phyloP scores from a whole-genome alignment of 2,888 invertebrate species.

The Campoplex nolae region DNA sequence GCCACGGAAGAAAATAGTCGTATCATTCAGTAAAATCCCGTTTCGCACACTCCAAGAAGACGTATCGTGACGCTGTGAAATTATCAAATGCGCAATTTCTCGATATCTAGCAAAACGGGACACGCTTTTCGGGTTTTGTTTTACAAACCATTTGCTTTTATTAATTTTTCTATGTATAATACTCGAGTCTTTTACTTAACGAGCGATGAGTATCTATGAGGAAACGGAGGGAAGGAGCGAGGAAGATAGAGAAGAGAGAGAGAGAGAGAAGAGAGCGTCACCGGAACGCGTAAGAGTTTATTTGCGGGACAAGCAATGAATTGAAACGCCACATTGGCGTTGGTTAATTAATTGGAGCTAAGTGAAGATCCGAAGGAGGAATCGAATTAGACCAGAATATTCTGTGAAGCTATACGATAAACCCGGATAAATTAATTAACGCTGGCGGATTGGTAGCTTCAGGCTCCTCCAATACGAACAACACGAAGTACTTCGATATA shows the following conservation, averaged over 20 bases:
- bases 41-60: conserved; percentile 2
- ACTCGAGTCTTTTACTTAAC: conserved; percentile 26
- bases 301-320: conserved; percentile 51
- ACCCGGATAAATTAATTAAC: conserved; percentile 68
- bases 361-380: conserved; percentile 64
- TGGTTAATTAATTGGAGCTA: conserved; percentile 66
- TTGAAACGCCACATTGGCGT: conserved; percentile 56
- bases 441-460: conserved; percentile 49
- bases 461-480: conserved; percentile 13
- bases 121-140: conserved; percentile 6
- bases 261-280: conserved; percentile 29
- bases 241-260: background rate
- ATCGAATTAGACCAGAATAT: conserved; percentile 64
- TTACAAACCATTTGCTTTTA: conserved; percentile 10
- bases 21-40: conserved; percentile 4
- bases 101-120: conserved; percentile 13
- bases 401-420: conserved; percentile 59
- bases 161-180: background rate
- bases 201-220: conserved; percentile 28
- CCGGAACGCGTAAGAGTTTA: conserved; percentile 32
- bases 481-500: conserved; percentile 38
- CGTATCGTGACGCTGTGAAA: background rate
- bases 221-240: background rate
- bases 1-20: background rate
- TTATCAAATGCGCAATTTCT: background rate